A percentile compares a stretch with the other conserved stretches of the same genome.
phyloP scores from a whole-genome alignment of 2,888 invertebrate species.

The Lithophane semibrunnea region DNA sequence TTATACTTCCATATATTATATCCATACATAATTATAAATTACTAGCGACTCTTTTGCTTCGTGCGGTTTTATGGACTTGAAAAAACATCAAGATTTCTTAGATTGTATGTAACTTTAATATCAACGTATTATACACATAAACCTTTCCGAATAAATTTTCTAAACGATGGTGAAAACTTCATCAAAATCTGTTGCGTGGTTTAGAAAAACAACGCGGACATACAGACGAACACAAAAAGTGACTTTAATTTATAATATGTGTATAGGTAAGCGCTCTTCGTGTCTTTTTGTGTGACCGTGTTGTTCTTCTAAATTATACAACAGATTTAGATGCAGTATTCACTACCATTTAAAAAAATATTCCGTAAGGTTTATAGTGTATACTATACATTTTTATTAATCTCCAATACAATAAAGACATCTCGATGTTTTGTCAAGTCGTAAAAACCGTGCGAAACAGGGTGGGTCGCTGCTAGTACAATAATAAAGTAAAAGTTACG shows the following conservation, averaged over 20 bases:
- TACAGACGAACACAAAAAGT: no score
- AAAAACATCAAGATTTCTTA: no score
- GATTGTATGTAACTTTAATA: no score
- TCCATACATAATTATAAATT: no score
- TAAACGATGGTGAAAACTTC: no score
- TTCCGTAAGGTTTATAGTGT: background rate
- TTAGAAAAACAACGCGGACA: no score
- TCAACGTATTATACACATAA: no score
- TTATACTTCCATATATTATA: background rate
- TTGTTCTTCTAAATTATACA: background rate
- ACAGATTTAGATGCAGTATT: background rate
- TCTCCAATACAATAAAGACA: background rate
- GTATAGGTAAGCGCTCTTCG: background rate
- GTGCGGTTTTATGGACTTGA: no score
- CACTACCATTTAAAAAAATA: background rate
- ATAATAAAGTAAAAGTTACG: constrained; percentile 55
- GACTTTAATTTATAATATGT: no score
- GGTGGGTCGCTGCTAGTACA: background rate
- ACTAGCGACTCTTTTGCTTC: no score
- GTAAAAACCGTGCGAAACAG: background rate
- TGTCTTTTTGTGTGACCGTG: background rate
- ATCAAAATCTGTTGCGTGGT: no score
- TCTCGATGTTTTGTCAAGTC: background rate
- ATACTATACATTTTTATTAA: background rate
- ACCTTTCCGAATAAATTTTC: no score